These are phyloP conservation scores for Julus scanicus DNA, from an alignment of 2,888 invertebrate species.

Conservation along the genomic window DNA sequence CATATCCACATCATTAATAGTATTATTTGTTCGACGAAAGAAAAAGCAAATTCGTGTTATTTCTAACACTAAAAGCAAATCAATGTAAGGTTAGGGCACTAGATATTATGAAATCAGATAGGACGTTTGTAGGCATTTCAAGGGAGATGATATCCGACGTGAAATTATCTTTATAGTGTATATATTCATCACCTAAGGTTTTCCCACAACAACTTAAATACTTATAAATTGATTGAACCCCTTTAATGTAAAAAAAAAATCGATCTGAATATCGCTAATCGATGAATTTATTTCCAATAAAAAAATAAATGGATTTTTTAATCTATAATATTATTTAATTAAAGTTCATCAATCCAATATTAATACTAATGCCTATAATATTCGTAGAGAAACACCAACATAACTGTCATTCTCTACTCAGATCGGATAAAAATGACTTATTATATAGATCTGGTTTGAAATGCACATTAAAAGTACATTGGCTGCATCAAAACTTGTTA, in stretches of 20 bases:
- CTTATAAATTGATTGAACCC: slow-evolving; percentile 18
- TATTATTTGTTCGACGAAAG: slow-evolving; percentile 3
- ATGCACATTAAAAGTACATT: slow-evolving; percentile 9
- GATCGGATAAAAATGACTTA: slow-evolving; percentile 29
- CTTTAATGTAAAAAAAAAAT: not conserved
- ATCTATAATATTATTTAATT: not conserved
- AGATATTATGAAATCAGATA: not conserved
- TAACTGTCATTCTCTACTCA: not conserved
- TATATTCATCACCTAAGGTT: not conserved
- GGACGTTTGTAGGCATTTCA: slow-evolving; percentile 9
- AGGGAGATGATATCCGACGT: not conserved
- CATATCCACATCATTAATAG: not conserved
- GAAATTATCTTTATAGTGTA: not conserved
- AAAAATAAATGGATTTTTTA: not conserved
- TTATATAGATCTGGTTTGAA: not conserved
- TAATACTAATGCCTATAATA: not conserved
- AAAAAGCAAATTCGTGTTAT: slow-evolving; percentile 30
- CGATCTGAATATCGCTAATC: not conserved
- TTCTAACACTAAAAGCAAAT: slow-evolving; percentile 6
- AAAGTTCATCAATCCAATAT: not conserved
- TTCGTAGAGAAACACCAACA: not conserved
- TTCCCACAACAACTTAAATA: not conserved
- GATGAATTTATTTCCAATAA: not conserved
- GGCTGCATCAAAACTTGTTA: slow-evolving; percentile 1
- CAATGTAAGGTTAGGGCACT: not conserved